phyloP scores from a whole-genome alignment of 2,888 invertebrate species.

The Latrodectus elegans region DNA sequence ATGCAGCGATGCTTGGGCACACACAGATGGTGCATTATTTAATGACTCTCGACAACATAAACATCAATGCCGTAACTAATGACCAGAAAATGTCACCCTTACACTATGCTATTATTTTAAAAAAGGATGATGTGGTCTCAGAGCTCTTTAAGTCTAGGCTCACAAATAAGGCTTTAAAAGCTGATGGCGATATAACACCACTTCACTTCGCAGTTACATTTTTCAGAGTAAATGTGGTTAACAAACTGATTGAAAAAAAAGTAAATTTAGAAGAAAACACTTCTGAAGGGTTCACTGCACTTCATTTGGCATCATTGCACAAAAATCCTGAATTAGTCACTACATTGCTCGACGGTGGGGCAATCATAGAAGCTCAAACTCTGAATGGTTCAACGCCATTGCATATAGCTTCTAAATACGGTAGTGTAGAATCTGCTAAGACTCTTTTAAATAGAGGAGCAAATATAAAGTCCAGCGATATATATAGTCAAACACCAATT shows the following conservation, averaged over 20 bases:
- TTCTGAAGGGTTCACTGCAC: background rate
- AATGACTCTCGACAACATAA: background rate
- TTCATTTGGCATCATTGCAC: background rate
- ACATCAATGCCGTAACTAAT: background rate
- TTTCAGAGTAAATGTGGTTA: background rate
- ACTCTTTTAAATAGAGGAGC: background rate
- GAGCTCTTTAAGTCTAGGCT: background rate
- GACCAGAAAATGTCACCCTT: background rate
- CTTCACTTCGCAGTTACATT: slow-evolving; percentile 2
- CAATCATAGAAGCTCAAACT: background rate
- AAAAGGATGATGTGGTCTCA: background rate
- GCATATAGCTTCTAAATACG: background rate
- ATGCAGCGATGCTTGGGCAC: background rate
- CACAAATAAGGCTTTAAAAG: background rate
- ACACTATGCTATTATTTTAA: background rate
- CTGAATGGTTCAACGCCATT: slow-evolving; percentile 1
- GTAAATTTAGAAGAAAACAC: background rate
- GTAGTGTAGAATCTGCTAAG: background rate
- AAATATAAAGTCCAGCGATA: background rate
- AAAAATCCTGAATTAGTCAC: background rate
- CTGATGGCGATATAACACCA: background rate
- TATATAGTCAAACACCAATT: background rate
- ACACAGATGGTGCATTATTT: background rate
- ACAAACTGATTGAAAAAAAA: background rate
- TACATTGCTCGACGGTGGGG: background rate